A percentile compares a stretch with the other conserved stretches of the same genome.
phyloP scores from a whole-genome alignment of 2,113 vertebrate genomes.

The Raja brachyura region DNA sequence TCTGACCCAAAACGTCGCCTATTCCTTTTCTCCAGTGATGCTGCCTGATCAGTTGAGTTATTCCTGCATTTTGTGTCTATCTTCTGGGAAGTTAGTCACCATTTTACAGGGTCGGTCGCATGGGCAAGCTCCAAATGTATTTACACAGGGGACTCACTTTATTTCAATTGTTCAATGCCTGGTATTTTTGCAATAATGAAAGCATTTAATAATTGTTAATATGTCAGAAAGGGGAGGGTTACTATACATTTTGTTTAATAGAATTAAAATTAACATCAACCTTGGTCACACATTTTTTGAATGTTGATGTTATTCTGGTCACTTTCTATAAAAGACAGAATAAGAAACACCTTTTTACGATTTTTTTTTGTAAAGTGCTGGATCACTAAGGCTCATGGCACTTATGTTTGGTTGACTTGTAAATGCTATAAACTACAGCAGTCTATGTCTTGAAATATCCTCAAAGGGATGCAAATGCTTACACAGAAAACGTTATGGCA shows the following conservation, averaged over 20 bases:
- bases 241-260: too few species aligned
- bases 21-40: too few species aligned
- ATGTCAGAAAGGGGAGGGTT: background rate
- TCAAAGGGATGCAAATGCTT: background rate
- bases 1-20: too few species aligned
- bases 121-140: background rate
- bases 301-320: background rate
- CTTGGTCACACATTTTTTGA: background rate
- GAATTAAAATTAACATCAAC: background rate
- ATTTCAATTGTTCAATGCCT: background rate
- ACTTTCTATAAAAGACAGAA: background rate
- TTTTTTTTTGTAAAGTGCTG: background rate
- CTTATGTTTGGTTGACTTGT: background rate
- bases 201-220: background rate
- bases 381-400: background rate
- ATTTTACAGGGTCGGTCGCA: background rate
- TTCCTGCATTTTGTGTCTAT: too few species aligned
- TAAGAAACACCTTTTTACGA: background rate
- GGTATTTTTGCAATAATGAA: too few species aligned
- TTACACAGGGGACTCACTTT: background rate
- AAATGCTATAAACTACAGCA: background rate
- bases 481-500: background rate
- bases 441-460: background rate
- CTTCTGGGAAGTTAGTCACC: background rate
- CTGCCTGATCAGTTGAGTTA: too few species aligned